Evolutionary conservation across 2,888 invertebrate genomes (phyloP).

Genomic region (Tenthredo amoena): DNA sequence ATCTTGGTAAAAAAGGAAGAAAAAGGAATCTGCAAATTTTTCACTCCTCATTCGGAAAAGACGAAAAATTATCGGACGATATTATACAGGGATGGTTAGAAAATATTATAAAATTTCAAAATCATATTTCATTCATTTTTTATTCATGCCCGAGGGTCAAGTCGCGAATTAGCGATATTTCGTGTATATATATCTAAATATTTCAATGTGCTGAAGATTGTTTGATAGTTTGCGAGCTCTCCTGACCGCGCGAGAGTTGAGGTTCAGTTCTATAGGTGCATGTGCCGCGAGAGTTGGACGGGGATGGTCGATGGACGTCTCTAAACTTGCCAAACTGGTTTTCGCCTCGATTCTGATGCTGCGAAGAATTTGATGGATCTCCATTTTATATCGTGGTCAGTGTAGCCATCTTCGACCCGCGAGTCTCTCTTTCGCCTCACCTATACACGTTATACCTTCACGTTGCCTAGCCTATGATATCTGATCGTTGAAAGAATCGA

Average conservation of each 20-base stretch:
- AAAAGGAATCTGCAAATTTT: neutral
- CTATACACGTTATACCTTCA: neutral
- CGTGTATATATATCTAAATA: neutral
- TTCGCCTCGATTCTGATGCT: slow-evolving; percentile 73
- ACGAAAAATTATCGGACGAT: neutral
- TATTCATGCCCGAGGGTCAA: no score
- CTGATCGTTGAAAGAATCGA: neutral
- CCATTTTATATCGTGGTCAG: slow-evolving; percentile 65
- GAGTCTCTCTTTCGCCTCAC: slow-evolving; percentile 48
- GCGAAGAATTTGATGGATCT: slow-evolving; percentile 76
- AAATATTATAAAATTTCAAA: no score
- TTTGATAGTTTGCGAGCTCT: neutral
- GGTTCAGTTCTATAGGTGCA: slow-evolving; percentile 6
- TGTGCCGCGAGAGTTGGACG: slow-evolving; percentile 30
- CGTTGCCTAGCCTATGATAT: neutral
- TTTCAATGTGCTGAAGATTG: slow-evolving; percentile 2
- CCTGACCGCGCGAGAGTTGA: slow-evolving; percentile 25
- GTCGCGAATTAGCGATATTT: no score
- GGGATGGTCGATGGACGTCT: slow-evolving; percentile 49
- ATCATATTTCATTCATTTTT: neutral
- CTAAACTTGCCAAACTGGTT: slow-evolving; percentile 76
- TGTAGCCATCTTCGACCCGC: slow-evolving; percentile 59
- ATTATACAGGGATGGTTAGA: no score
- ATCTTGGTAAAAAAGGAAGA: no score
- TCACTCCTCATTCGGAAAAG: neutral